phyloP scores from a whole-genome alignment of 1,140 invertebrate species.

The Bathynomus jamesi region DNA sequence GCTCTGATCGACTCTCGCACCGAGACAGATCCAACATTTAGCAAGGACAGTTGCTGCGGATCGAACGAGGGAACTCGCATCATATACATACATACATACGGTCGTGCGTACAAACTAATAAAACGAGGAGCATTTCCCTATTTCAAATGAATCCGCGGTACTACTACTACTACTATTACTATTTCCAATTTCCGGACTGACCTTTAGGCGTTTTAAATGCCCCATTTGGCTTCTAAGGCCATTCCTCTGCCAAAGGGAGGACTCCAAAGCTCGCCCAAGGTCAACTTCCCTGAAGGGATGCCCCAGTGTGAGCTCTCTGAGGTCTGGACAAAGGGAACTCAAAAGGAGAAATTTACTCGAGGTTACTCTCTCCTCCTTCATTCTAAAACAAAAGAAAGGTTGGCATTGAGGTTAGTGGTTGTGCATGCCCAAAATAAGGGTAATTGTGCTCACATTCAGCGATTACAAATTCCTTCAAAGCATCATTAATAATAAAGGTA shows the following conservation, averaged over 20 bases:
- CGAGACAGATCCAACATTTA: slow-evolving; percentile 3
- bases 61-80: background rate
- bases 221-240: slow-evolving; percentile 10
- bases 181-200: background rate
- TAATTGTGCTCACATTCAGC: too few species aligned
- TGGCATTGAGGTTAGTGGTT: too few species aligned
- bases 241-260: background rate
- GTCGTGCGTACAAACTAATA: too few species aligned
- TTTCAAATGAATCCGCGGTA: too few species aligned
- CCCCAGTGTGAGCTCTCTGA: slow-evolving; percentile 13
- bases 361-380: slow-evolving; percentile 19
- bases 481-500: too few species aligned
- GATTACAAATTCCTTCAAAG: too few species aligned
- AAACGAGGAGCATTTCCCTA: too few species aligned
- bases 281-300: slow-evolving; percentile 21
- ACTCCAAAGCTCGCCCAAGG: slow-evolving; percentile 6
- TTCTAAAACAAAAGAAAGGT: background rate
- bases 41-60: slow-evolving; percentile 3
- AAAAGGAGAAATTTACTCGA: slow-evolving; percentile 11
- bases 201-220: slow-evolving; percentile 12
- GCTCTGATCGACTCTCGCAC: slow-evolving; percentile 2
- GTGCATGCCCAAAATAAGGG: too few species aligned
- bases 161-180: too few species aligned
- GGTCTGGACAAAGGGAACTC: slow-evolving; percentile 13
- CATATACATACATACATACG: background rate